Percentiles rank a stretch among this genome's conserved stretches.
Evolutionary conservation across 2,888 invertebrate genomes (phyloP).

Genomic region (Synanthedon andrenaeformis): DNA sequence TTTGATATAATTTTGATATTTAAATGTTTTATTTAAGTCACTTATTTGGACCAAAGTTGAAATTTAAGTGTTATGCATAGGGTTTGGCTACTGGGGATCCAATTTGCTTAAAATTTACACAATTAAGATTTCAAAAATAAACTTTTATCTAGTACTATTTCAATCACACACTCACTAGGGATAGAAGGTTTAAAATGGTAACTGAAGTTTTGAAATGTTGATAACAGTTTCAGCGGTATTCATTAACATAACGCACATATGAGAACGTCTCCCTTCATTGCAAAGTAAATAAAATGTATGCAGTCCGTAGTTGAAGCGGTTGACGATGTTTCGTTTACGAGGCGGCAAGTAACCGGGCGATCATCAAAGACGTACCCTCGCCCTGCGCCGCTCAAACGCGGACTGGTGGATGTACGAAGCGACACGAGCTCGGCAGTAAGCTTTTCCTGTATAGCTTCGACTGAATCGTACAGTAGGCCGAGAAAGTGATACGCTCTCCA

Average conservation of each 20-base stretch:
- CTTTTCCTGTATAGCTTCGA: conserved; percentile 28
- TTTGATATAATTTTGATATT: conserved; percentile 36
- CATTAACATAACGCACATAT: conserved; percentile 8
- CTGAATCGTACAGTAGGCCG: conserved; percentile 7
- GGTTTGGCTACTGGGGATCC: not conserved
- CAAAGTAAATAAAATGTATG: conserved; percentile 26
- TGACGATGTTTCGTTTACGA: conserved; percentile 27
- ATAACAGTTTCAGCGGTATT: not conserved
- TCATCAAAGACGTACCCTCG: conserved; percentile 34
- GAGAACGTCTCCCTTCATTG: conserved; percentile 13
- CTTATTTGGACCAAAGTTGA: conserved; percentile 48
- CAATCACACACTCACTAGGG: conserved; percentile 34
- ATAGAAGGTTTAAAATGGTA: conserved; percentile 12
- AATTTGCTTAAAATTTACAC: not conserved
- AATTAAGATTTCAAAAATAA: conserved; percentile 30
- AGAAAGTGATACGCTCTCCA: conserved; percentile 5
- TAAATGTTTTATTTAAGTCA: conserved; percentile 44
- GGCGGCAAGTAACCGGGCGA: conserved; percentile 20
- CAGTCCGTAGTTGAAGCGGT: conserved; percentile 29
- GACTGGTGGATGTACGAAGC: conserved; percentile 31
- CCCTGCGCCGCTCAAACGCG: conserved; percentile 53
- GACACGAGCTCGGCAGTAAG: conserved; percentile 7
- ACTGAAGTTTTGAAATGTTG: not conserved
- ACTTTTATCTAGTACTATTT: conserved; percentile 34
- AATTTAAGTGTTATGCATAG: conserved; percentile 2